Evolutionary conservation across 2,888 invertebrate species (phyloP), one percentile per base, ranked within the genome.

Genomic region (Clitarchus hookeri): DNA sequence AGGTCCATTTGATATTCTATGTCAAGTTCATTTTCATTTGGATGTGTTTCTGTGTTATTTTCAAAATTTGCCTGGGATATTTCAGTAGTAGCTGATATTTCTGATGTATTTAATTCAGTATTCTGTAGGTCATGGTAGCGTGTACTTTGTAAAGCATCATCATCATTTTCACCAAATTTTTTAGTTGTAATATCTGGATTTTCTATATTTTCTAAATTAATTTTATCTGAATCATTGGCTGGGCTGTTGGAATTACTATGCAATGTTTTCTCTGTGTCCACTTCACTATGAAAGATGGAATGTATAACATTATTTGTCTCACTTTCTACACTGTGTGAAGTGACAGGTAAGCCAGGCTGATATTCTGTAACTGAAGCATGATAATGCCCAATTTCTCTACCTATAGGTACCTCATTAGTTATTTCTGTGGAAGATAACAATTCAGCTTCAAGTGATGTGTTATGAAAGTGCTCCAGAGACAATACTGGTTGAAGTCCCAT

Each of bases 201-300:
- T 65, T n/a, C 16, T 8, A 11, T 65, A 23, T n/a, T 65, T 65
- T n/a, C 65, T 65, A 23, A 23, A 65, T n/a, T 65, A 8, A 23
- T n/a, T n/a, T 3, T 19, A 65, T 65, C 65, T 65, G n/a, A 19
- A 65, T 65, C n/a, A 65, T 23, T 6, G 89, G 90, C 36, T 90
- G 89, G 83, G 90, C 90, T 2, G 89, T 88, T 44, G 91, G 87
- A 87, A 89, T 90, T 25, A 90, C 86, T 83, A 89, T 86, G 16
- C 89, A 89, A 25, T 89, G 78, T 85, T 8, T 65, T 11, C 65
- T 65, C 65, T 65, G 65, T 65, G n/a, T 65, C 13, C 11, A 19
- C 11, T 23, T 65, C 65, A 23, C 23, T 23, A n/a, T 87, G 53
- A 8, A 90, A 88, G 92, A 89, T 89, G 1, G 91, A 86, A 44